A percentile compares a stretch with the other conserved stretches of the same genome.
Conservation (phyloP, 2,888 invertebrate genomes). For the Gerris lacustris region DNA sequence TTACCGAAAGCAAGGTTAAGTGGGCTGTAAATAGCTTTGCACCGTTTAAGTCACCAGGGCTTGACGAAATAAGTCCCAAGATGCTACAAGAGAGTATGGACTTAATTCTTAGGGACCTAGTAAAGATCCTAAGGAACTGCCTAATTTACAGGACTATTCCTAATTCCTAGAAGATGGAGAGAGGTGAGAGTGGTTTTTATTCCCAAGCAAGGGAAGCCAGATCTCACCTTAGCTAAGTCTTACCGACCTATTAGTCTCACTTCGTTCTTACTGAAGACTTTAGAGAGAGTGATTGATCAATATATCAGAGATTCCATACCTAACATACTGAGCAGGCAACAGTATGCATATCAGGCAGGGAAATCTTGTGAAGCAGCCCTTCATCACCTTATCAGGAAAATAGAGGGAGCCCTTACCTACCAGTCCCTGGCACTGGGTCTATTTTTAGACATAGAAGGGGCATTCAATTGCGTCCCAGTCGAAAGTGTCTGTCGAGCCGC, state of each 20-base stretch:
- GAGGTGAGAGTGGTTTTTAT: neutral
- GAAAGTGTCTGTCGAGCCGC: too few species aligned
- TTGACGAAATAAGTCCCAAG: neutral
- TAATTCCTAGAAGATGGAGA: neutral
- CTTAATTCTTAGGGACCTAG: neutral
- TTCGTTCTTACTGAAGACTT: neutral
- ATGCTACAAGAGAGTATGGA: neutral
- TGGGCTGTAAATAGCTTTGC: neutral
- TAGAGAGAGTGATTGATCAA: neutral
- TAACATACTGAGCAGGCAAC: too few species aligned
- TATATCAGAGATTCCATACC: neutral
- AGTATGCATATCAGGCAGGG: too few species aligned
- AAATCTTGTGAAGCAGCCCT: too few species aligned
- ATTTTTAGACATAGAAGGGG: too few species aligned
- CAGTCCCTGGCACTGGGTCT: too few species aligned
- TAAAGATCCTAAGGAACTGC: neutral
- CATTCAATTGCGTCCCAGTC: too few species aligned
- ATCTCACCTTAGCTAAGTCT: neutral
- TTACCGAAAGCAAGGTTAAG: neutral
- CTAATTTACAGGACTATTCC: neutral
- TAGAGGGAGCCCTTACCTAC: too few species aligned
- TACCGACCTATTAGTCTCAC: slow-evolving; percentile 3
- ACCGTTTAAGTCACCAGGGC: neutral
- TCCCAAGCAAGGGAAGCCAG: neutral
- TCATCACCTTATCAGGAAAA: too few species aligned